phyloP scores from a whole-genome alignment of 2,888 invertebrate genomes.

The Athetis lepigone region DNA sequence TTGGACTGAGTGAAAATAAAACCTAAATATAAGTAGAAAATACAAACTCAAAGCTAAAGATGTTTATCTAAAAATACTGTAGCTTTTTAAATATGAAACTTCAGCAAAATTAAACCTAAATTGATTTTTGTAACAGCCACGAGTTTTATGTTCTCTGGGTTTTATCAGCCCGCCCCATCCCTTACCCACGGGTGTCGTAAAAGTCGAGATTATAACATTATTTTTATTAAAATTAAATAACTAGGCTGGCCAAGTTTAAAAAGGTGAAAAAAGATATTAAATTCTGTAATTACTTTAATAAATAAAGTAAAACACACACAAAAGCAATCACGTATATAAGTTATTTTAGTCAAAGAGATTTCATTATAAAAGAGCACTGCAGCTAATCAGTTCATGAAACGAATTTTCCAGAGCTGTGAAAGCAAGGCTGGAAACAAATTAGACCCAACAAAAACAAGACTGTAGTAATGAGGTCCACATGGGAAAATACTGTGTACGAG shows the following conservation, averaged over 20 bases:
- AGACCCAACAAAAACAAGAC: conserved; percentile 35
- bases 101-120: conserved; percentile 25
- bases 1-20: background rate
- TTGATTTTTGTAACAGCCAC: conserved; percentile 37
- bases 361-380: background rate
- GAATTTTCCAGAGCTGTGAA: background rate
- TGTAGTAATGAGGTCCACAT: conserved; percentile 39
- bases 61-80: background rate
- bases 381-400: background rate
- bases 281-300: background rate
- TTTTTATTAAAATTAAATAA: conserved; percentile 42
- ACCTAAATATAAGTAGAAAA: background rate
- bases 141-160: conserved; percentile 41
- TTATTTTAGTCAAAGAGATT: background rate
- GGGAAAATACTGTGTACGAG: conserved; percentile 32
- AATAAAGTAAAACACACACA: background rate
- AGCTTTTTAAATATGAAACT: conserved; percentile 6
- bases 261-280: background rate
- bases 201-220: conserved; percentile 35
- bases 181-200: conserved; percentile 44
- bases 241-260: background rate
- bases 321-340: background rate
- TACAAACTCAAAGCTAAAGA: background rate
- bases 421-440: conserved; percentile 21
- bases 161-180: conserved; percentile 36